Evolutionary conservation across 1,140 invertebrate species (phyloP).

Genomic region (Rhyacophila brunnea): DNA sequence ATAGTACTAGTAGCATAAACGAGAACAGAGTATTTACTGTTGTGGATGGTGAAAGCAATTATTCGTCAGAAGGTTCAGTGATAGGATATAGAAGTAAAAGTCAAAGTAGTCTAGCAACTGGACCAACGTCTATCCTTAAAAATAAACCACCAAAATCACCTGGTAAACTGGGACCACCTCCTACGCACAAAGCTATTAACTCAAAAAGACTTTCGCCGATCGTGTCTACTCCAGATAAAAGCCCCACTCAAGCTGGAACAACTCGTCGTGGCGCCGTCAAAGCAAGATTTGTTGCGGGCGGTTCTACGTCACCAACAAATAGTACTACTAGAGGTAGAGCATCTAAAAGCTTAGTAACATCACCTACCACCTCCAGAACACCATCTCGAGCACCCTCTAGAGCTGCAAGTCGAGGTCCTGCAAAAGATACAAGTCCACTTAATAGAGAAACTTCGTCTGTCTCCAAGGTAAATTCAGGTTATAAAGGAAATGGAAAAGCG

Average conservation of each 20-base stretch:
- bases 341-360: conserved; percentile 29
- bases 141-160: conserved; percentile 53
- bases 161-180: conserved; percentile 47
- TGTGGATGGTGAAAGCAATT: conserved; percentile 24
- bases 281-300: conserved; percentile 21
- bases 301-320: conserved; percentile 39
- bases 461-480: conserved; percentile 8
- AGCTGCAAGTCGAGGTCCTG: conserved; percentile 48
- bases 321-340: conserved; percentile 30
- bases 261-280: too few relatives aligned
- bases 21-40: conserved; percentile 41
- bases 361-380: conserved; percentile 32
- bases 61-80: conserved; percentile 44
- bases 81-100: conserved; percentile 44
- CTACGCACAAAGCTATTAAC: conserved; percentile 47
- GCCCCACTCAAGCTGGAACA: conserved; percentile 36
- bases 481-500: conserved; percentile 7
- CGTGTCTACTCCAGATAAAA: conserved; percentile 52
- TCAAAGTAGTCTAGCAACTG: conserved; percentile 43
- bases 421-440: conserved; percentile 29
- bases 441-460: conserved; percentile 16
- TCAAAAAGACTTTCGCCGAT: conserved; percentile 53
- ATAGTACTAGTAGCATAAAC: conserved; percentile 52
- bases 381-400: conserved; percentile 37
- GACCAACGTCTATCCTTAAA: conserved; percentile 44